Conservation (phyloP, 2,888 invertebrate species). For the Stratiomys singularior region DNA sequence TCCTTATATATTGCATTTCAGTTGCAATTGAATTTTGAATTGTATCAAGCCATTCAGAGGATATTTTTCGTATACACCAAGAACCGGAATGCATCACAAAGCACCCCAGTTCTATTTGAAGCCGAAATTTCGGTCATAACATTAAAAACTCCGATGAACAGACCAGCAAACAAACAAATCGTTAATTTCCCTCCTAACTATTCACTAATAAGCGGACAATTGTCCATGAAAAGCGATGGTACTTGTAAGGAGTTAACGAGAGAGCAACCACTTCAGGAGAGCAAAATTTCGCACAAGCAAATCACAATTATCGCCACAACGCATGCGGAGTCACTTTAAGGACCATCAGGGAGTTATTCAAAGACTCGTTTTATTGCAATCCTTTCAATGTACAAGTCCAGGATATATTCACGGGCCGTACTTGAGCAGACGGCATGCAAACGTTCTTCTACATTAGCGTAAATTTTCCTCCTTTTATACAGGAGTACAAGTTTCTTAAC, state of each 20-base stretch:
- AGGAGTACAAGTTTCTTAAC: not conserved
- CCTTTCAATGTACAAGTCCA: constrained; percentile 2
- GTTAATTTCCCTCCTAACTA: constrained; percentile 49
- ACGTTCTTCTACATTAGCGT: not conserved
- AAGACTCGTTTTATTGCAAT: constrained; percentile 38
- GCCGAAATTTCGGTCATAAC: not conserved
- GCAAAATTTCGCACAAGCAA: constrained; percentile 29
- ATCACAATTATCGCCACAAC: not conserved
- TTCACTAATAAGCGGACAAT: constrained; percentile 47
- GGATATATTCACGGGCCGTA: not conserved
- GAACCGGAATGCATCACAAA: constrained; percentile 1
- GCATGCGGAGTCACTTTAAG: constrained; percentile 26
- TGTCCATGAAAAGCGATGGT: constrained; percentile 28
- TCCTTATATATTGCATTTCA: not conserved
- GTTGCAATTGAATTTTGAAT: not conserved
- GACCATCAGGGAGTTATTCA: not conserved
- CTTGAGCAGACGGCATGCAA: not conserved
- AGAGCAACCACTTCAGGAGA: constrained; percentile 30
- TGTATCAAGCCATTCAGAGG: not conserved
- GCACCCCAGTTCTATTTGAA: not conserved
- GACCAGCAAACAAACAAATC: constrained; percentile 51
- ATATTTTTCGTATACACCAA: not conserved
- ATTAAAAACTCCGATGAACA: constrained; percentile 5
- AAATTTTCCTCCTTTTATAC: not conserved
- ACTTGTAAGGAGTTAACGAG: constrained; percentile 28